Base-by-base conservation (phyloP, 2,888 invertebrate genomes). In the Teleogryllus oceanicus region DNA sequence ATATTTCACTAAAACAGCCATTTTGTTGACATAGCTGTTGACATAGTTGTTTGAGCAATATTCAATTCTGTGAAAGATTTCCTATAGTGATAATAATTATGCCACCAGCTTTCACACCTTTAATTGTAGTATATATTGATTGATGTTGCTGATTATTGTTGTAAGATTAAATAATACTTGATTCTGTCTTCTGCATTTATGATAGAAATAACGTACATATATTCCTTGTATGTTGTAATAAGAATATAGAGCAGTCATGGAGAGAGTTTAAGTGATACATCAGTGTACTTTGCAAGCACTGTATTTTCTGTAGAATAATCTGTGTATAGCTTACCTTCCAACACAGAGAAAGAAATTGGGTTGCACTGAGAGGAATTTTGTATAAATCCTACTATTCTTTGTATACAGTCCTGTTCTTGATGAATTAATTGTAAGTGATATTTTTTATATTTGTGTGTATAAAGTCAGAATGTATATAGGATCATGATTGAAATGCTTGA, bases 391-490 rank as follows among this genome's bases (percentile, higher is more conserved):
- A 62, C n/a, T n/a, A 62, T 62, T 62, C 13, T 62, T 62, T 62
- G 62, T 62, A 62, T 62, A 62, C 62, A 62, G 62, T 62, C 62
- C n/a, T 62, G 62, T 62, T 18, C 62, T 62, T 62, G 62, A 62
- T 18, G 62, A 62, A 62, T 62, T 62, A n/a, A 18, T 8, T 18
- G 62, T 62, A n/a, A 62, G 62, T 62, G 62, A 62, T 62, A 62
- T 62, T 62, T 62, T 62, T 62, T 62, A 62, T 62, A 62, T 62
- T 62, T 62, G 13, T 62, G 62, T 62, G 62, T 62, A 62, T 18
- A 62, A 62, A 62, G 62, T 62, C 62, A 62, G 62, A 62, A 62
- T 62, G 62, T 62, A 62, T n/a, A 62, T 62, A 62, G 62, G 13
- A 18, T 62, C 16, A 62, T 62, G n/a, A 62, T 62, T 18, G 62